A percentile compares a stretch with the other conserved stretches of the same genome.
phyloP scores from a whole-genome alignment of 2,888 invertebrate species.

The Chydorus sphaericus region DNA sequence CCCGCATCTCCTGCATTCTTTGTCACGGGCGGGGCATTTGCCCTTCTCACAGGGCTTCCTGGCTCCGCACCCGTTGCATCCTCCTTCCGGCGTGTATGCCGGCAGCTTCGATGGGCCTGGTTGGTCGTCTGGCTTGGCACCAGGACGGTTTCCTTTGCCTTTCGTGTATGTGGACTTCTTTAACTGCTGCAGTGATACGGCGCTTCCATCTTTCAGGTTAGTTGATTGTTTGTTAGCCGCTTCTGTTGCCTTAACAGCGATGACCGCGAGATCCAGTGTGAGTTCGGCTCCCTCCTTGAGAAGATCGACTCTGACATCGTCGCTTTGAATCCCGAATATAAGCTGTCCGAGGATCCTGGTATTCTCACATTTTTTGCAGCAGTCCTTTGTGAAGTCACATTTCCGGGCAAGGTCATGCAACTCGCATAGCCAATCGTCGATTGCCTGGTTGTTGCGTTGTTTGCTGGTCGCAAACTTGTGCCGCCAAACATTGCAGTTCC shows the following conservation, averaged over 20 bases:
- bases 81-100: not conserved
- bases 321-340: not conserved
- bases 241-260: not conserved
- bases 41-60: not conserved
- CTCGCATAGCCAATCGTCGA: not conserved
- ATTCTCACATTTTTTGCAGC: not conserved
- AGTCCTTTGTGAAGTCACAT: not conserved
- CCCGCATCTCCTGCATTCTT: not conserved
- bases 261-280: not conserved
- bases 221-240: not conserved
- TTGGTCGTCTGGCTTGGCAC: not conserved
- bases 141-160: not conserved
- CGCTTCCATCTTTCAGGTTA: not conserved
- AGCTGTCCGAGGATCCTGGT: conserved; percentile 3
- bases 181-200: not conserved
- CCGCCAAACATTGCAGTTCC: conserved; percentile 7
- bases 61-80: not conserved
- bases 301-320: not conserved
- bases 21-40: not conserved
- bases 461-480: not conserved
- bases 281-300: not conserved
- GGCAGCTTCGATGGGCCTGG: not conserved
- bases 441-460: not conserved
- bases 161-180: not conserved
- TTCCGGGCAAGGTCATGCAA: not conserved